Percentiles rank a stretch among this genome's conserved stretches.
Conservation (phyloP, 2,113 vertebrate genomes). For the Elanoides forficatus region DNA sequence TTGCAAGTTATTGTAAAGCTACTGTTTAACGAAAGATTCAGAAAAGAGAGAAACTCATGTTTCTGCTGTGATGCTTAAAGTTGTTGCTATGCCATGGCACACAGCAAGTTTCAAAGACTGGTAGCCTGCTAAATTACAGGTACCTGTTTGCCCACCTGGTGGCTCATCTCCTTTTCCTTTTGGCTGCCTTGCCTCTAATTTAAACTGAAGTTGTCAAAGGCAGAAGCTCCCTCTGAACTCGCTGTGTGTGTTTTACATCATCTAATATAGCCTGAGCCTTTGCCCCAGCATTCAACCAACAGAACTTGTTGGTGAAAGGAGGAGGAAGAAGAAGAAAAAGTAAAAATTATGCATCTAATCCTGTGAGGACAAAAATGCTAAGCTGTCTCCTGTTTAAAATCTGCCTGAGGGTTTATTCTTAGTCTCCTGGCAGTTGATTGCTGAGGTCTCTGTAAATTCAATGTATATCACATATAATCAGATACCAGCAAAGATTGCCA, state of each 20-base stretch:
- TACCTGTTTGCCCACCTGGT: not conserved
- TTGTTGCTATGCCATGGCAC: not conserved
- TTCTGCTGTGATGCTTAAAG: not conserved
- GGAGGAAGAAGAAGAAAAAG: not conserved
- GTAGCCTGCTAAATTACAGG: not conserved
- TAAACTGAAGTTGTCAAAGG: not conserved
- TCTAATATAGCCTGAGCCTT: not conserved
- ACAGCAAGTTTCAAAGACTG: not conserved
- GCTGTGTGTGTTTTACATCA: fast-evolving
- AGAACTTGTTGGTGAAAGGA: not conserved
- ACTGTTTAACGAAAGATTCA: not conserved
- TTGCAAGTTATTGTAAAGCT: not conserved
- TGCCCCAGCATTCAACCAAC: not conserved
- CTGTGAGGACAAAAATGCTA: not conserved
- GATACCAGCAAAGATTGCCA: not conserved
- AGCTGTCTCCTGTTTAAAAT: not conserved
- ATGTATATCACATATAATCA: not conserved
- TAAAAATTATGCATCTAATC: not conserved
- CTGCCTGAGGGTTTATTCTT: not conserved
- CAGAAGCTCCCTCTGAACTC: not conserved
- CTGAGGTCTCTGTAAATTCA: not conserved
- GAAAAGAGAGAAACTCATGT: not conserved
- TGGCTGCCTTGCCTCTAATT: not conserved
- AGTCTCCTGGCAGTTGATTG: not conserved
- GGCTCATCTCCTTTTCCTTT: not conserved